phyloP scores from a whole-genome alignment of 1,140 invertebrate species.

The Drosophila ananassae region DNA sequence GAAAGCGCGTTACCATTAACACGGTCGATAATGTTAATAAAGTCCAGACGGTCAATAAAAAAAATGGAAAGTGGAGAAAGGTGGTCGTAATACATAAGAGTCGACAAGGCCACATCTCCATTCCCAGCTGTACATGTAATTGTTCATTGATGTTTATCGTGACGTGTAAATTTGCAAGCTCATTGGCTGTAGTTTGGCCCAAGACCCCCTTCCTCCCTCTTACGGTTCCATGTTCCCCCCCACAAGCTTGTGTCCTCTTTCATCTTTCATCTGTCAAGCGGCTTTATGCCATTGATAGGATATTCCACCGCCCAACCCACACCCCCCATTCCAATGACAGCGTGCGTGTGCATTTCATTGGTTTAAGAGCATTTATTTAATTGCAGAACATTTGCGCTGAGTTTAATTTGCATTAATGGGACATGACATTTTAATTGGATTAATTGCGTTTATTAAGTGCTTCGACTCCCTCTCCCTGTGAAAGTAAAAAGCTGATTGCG shows the following conservation, averaged over 20 bases:
- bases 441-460: constrained; percentile 80
- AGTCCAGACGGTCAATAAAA: constrained; percentile 23
- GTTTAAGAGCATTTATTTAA: constrained; percentile 81
- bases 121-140: constrained; percentile 64
- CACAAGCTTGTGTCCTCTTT: constrained; percentile 8
- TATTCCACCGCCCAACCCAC: not conserved
- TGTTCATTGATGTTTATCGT: constrained; percentile 71
- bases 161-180: constrained; percentile 63
- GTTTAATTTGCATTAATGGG: constrained; percentile 77
- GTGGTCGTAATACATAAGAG: constrained; percentile 5
- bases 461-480: constrained; percentile 5
- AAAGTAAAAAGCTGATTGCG: constrained; percentile 53
- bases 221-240: too few species aligned
- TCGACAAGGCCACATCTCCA: constrained; percentile 29
- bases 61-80: not conserved
- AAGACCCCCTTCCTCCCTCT: not conserved
- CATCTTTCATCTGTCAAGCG: constrained; percentile 34
- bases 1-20: constrained; percentile 54
- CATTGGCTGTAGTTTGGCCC: constrained; percentile 16
- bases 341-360: constrained; percentile 48
- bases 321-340: not conserved
- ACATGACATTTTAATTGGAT: constrained; percentile 82
- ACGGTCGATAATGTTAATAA: constrained; percentile 76
- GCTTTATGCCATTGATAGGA: constrained; percentile 34
- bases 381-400: constrained; percentile 68